Evolutionary conservation across 2,888 invertebrate genomes (phyloP).

Genomic region (Perizoma affinitatum): DNA sequence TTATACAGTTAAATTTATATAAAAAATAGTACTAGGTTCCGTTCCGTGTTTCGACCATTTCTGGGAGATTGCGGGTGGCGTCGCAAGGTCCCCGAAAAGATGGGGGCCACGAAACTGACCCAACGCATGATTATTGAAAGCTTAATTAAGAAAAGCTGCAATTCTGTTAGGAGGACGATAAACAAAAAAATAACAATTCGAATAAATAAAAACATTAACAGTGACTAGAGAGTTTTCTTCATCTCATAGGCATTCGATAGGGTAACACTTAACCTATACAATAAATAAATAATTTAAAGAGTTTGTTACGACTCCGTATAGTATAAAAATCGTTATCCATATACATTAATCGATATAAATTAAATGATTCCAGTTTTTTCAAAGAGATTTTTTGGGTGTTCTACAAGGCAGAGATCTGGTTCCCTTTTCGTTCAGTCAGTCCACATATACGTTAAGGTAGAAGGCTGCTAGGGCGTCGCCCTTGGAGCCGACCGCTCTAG

Average conservation of each 20-base stretch:
- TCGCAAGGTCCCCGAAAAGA: constrained; percentile 51
- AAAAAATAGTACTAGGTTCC: constrained; percentile 71
- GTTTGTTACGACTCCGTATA: constrained; percentile 77
- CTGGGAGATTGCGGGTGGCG: constrained; percentile 65
- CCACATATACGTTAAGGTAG: constrained; percentile 90
- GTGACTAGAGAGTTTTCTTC: constrained; percentile 71
- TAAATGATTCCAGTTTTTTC: constrained; percentile 44
- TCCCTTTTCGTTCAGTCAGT: constrained; percentile 58
- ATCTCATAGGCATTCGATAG: constrained; percentile 77
- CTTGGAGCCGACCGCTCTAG: constrained; percentile 93
- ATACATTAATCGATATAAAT: constrained; percentile 55
- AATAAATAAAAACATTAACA: constrained; percentile 70
- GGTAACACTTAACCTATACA: constrained; percentile 78
- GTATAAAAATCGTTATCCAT: constrained; percentile 75
- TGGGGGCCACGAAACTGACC: constrained; percentile 45
- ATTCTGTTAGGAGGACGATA: constrained; percentile 71
- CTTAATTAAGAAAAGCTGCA: constrained; percentile 71
- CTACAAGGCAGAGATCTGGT: constrained; percentile 58
- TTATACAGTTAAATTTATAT: constrained; percentile 80
- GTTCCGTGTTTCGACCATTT: constrained; percentile 45
- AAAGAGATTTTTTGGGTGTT: constrained; percentile 52
- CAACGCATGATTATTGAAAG: constrained; percentile 73
- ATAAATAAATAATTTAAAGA: constrained; percentile 74
- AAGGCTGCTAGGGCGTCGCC: constrained; percentile 93
- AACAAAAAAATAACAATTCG: constrained; percentile 61